phyloP scores from a whole-genome alignment of 2,888 invertebrate genomes.

The Drosophila hamatofila region DNA sequence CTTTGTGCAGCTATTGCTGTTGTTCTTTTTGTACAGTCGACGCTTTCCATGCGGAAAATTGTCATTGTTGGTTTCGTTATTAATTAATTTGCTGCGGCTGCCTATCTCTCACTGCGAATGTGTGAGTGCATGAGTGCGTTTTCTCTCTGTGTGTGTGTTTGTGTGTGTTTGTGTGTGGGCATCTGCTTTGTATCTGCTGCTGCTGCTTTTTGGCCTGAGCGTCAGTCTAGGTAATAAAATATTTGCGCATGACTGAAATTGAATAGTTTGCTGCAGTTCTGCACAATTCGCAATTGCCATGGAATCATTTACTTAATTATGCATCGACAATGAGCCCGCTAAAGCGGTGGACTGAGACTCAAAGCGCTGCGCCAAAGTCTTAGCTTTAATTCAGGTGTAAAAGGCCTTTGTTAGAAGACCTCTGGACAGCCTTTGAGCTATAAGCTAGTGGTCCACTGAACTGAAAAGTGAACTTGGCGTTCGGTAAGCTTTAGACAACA shows the following conservation, averaged over 20 bases:
- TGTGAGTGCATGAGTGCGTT: conserved; percentile 13
- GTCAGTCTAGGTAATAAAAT: conserved; percentile 64
- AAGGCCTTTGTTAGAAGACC: not conserved
- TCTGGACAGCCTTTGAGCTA: too few relatives aligned
- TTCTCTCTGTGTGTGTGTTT: conserved; percentile 3
- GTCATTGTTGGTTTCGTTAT: conserved; percentile 78
- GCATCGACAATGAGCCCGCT: conserved; percentile 24
- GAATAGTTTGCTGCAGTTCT: conserved; percentile 75
- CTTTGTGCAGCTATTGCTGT: conserved; percentile 18
- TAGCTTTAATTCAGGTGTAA: conserved; percentile 13
- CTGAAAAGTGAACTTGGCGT: not conserved
- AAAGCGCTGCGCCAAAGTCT: conserved; percentile 17
- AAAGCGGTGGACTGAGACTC: not conserved
- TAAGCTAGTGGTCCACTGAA: not conserved
- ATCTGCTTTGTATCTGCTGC: conserved; percentile 17
- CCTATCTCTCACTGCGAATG: conserved; percentile 31
- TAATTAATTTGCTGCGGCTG: conserved; percentile 75
- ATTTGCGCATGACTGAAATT: conserved; percentile 77
- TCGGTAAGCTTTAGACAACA: too few relatives aligned
- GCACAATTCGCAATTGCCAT: conserved; percentile 72
- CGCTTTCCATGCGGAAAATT: conserved; percentile 76
- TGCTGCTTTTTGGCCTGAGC: conserved; percentile 26
- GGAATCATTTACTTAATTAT: conserved; percentile 60
- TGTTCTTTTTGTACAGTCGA: conserved; percentile 49
- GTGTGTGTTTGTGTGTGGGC: conserved; percentile 10